Conservation (phyloP, 1,140 invertebrate genomes). For the Galendromus occidentalis region DNA sequence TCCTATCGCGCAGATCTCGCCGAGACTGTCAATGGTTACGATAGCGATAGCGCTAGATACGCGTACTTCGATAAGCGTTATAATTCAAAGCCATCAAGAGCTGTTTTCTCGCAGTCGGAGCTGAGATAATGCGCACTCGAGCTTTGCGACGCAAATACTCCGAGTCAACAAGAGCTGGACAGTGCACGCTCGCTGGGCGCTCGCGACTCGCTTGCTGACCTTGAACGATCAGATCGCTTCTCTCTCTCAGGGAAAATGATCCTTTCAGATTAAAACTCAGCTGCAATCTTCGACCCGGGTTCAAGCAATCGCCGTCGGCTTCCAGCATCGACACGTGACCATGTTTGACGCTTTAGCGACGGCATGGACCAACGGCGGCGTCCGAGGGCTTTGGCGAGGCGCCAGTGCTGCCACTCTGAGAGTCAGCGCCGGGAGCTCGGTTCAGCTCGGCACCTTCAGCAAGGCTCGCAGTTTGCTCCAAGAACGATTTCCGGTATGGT, state of each 20-base stretch:
- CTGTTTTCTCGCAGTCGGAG: too few relatives aligned
- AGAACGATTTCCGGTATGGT: slow-evolving; percentile 1
- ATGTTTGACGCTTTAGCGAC: slow-evolving; percentile 42
- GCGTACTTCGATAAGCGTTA: too few relatives aligned
- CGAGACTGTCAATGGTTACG: too few relatives aligned
- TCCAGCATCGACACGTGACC: slow-evolving; percentile 54
- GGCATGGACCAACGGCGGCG: slow-evolving; percentile 47
- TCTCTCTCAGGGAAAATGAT: neutral
- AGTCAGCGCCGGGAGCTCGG: slow-evolving; percentile 56
- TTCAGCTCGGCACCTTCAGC: slow-evolving; percentile 61
- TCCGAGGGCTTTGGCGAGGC: slow-evolving; percentile 51
- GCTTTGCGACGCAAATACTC: too few relatives aligned
- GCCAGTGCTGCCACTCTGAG: slow-evolving; percentile 51
- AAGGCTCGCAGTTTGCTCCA: slow-evolving; percentile 12
- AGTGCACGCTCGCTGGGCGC: too few relatives aligned
- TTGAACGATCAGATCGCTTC: too few relatives aligned
- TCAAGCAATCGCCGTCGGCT: slow-evolving; percentile 55
- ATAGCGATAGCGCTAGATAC: too few relatives aligned
- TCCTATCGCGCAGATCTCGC: too few relatives aligned
- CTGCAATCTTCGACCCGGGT: slow-evolving; percentile 49
- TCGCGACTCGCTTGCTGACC: too few relatives aligned
- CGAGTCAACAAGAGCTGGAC: too few relatives aligned
- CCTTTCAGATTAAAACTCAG: slow-evolving; percentile 49
- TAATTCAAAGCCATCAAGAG: too few relatives aligned
- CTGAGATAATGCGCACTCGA: too few relatives aligned